These are phyloP conservation scores for Anthophora plumipes DNA, from an alignment of 2,888 invertebrate species.

Conservation along the genomic window DNA sequence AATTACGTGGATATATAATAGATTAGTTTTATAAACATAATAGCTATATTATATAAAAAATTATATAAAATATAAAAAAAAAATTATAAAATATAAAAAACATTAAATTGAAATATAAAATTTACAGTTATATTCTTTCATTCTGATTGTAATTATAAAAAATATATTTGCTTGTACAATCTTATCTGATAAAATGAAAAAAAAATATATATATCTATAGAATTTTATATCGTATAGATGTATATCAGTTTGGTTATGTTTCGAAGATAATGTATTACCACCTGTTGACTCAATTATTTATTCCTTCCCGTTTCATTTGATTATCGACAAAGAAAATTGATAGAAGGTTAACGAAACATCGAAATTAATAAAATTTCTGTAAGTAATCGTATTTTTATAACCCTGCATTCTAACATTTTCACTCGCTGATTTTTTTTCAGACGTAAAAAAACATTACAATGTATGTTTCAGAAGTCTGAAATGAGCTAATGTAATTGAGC, in stretches of 20 bases:
- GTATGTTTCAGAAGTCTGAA: background rate
- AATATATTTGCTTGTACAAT: too few relatives aligned
- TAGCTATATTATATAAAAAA: background rate
- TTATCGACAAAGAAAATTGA: background rate
- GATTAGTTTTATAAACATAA: too few relatives aligned
- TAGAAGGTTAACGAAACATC: background rate
- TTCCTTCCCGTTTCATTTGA: background rate
- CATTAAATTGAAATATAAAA: too few relatives aligned
- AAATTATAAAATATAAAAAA: too few relatives aligned
- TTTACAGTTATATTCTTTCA: too few relatives aligned
- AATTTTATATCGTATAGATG: background rate
- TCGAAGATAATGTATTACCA: slow-evolving; percentile 9
- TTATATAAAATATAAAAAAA: background rate
- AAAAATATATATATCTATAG: background rate
- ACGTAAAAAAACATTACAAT: background rate
- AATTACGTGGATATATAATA: background rate
- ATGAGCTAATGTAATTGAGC: slow-evolving; percentile 19
- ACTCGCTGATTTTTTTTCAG: background rate
- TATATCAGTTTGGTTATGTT: slow-evolving; percentile 24
- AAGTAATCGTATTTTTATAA: background rate
- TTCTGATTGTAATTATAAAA: too few relatives aligned
- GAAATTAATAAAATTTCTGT: background rate
- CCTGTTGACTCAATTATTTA: slow-evolving; percentile 41
- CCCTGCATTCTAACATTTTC: background rate
- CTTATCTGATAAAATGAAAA: too few relatives aligned